Evolutionary conservation across 2,113 vertebrate genomes (phyloP).

Genomic region (Mobula birostris): DNA sequence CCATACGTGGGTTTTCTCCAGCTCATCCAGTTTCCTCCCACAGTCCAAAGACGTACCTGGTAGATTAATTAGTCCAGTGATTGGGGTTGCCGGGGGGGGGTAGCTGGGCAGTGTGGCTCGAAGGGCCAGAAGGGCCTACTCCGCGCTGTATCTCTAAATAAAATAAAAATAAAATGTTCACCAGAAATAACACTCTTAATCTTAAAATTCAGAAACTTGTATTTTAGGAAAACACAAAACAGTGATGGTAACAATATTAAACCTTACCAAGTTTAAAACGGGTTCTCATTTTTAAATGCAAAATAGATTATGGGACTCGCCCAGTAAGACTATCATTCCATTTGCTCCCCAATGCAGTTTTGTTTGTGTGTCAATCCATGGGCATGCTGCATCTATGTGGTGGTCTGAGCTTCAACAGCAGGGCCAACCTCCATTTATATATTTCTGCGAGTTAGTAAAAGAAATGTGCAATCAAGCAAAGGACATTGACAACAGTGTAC

Average conservation of each 20-base stretch:
- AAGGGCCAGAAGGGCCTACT: too few relatives aligned
- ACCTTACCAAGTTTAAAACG: neutral
- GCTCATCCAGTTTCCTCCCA: too few relatives aligned
- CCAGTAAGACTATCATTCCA: neutral
- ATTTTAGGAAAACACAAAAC: neutral
- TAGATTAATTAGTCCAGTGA: too few relatives aligned
- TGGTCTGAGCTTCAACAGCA: neutral
- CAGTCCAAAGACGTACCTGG: too few relatives aligned
- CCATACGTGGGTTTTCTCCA: too few relatives aligned
- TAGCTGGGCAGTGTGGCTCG: too few relatives aligned
- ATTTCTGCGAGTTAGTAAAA: neutral
- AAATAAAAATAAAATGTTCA: neutral
- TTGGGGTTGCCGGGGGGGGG: too few relatives aligned
- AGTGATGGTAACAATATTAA: neutral
- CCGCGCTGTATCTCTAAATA: too few relatives aligned
- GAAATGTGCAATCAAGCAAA: neutral
- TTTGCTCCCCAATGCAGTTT: neutral
- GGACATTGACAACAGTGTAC: neutral
- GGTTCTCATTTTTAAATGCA: neutral
- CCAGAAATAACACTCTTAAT: neutral
- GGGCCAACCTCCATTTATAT: neutral
- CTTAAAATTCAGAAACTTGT: neutral
- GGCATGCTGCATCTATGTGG: neutral
- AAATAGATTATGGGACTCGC: neutral
- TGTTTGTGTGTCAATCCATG: neutral